A percentile compares a stretch with the other conserved stretches of the same genome.
Evolutionary conservation across 2,888 invertebrate species (phyloP).

Genomic region (Melanotus villosus): DNA sequence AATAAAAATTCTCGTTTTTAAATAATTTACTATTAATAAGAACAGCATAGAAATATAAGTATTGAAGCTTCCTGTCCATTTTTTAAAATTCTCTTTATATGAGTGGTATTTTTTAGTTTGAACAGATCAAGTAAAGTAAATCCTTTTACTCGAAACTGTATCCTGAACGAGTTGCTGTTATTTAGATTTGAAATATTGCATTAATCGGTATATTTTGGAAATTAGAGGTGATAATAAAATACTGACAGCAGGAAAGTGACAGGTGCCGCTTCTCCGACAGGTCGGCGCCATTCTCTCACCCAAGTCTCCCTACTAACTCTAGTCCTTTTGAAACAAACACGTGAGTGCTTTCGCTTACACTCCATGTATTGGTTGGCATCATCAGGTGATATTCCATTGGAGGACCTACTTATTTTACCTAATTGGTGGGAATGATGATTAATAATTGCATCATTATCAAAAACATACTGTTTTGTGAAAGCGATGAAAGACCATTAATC

Average conservation of each 20-base stretch:
- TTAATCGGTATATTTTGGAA: too few species aligned
- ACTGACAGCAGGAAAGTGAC: slow-evolving; percentile 28
- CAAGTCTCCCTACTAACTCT: slow-evolving; percentile 32
- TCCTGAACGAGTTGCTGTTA: too few species aligned
- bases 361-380: slow-evolving; percentile 27
- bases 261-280: slow-evolving; percentile 32
- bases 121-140: too few species aligned
- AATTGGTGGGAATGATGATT: slow-evolving; percentile 44
- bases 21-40: too few species aligned
- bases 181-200: too few species aligned
- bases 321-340: slow-evolving; percentile 17
- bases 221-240: background rate
- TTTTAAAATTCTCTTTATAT: too few species aligned
- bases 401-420: slow-evolving; percentile 50
- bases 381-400: slow-evolving; percentile 45
- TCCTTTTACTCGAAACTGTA: too few species aligned
- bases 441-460: slow-evolving; percentile 39
- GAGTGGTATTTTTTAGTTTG: too few species aligned
- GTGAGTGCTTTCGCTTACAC: slow-evolving; percentile 32
- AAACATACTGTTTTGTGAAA: slow-evolving; percentile 24
- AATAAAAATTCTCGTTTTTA: too few species aligned
- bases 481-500: slow-evolving; percentile 26
- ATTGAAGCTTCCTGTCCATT: too few species aligned
- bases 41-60: too few species aligned
- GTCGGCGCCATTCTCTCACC: slow-evolving; percentile 39